Conservation (phyloP, 1,140 invertebrate species). For the Danaus melanippus region DNA sequence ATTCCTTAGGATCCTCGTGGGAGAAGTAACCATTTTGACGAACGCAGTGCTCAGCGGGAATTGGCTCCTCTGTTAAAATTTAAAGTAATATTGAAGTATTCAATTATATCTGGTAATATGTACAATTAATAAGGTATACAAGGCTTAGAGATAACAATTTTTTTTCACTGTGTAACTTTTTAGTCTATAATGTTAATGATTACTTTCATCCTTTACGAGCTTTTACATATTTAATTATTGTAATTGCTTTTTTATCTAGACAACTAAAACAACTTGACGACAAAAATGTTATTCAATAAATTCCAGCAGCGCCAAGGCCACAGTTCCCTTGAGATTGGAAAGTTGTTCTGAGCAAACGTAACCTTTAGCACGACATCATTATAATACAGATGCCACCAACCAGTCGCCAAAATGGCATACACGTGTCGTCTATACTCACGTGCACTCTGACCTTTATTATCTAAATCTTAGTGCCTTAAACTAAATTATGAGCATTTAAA, state of each 20-base stretch:
- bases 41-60: constrained; percentile 82
- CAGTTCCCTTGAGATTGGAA: constrained; percentile 59
- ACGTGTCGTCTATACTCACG: constrained; percentile 32
- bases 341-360: constrained; percentile 49
- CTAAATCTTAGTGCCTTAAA: neutral
- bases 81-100: too few relatives aligned
- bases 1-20: constrained; percentile 84
- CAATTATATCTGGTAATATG: too few relatives aligned
- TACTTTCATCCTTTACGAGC: too few relatives aligned
- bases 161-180: too few relatives aligned
- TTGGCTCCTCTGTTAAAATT: constrained; percentile 77
- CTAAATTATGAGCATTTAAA: too few relatives aligned
- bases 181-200: too few relatives aligned
- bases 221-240: too few relatives aligned
- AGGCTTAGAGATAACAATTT: too few relatives aligned
- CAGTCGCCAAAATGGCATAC: constrained; percentile 32
- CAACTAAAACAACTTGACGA: constrained; percentile 16
- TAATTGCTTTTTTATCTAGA: constrained; percentile 3
- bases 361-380: constrained; percentile 41
- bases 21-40: constrained; percentile 91
- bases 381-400: constrained; percentile 46
- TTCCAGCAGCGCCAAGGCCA: constrained; percentile 40
- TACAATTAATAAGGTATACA: too few relatives aligned
- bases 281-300: constrained; percentile 27
- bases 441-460: constrained; percentile 31